phyloP scores from a whole-genome alignment of 2,113 vertebrate genomes.

The Misgurnus mizolepis region DNA sequence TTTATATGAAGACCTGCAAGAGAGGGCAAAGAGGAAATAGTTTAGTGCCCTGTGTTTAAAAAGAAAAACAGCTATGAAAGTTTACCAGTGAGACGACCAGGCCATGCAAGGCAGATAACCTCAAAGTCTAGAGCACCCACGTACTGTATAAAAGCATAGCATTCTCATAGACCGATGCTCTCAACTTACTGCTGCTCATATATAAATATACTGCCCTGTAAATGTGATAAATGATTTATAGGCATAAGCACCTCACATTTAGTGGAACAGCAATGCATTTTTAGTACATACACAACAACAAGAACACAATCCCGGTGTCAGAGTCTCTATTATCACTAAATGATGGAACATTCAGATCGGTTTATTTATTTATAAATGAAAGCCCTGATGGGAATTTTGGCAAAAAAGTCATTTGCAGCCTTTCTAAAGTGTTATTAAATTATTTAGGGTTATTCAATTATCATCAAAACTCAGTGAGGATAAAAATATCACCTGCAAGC shows the following conservation, averaged over 20 bases:
- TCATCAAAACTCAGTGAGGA: not conserved
- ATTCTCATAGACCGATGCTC: not conserved
- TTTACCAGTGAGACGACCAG: slow-evolving; percentile 36
- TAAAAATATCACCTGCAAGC: not conserved
- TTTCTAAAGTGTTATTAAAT: slow-evolving; percentile 2
- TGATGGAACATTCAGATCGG: not conserved
- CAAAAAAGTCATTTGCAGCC: slow-evolving; percentile 7
- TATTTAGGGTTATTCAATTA: not conserved
- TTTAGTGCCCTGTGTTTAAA: slow-evolving; percentile 10
- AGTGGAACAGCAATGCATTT: too few relatives aligned
- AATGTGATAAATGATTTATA: too few relatives aligned
- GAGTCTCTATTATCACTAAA: not conserved
- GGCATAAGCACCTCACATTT: too few relatives aligned
- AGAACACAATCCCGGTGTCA: not conserved
- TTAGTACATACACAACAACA: too few relatives aligned
- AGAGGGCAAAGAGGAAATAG: slow-evolving; percentile 20
- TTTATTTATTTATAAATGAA: not conserved
- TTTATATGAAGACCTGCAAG: slow-evolving; percentile 1
- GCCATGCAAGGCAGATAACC: slow-evolving; percentile 23
- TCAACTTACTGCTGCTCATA: too few relatives aligned
- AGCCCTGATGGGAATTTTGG: not conserved
- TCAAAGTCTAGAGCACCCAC: slow-evolving; percentile 35
- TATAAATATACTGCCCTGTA: too few relatives aligned
- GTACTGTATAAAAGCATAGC: not conserved
- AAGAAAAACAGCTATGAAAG: slow-evolving; percentile 22